Conservation (phyloP, 2,888 invertebrate genomes). For the Notodonta ziczac region DNA sequence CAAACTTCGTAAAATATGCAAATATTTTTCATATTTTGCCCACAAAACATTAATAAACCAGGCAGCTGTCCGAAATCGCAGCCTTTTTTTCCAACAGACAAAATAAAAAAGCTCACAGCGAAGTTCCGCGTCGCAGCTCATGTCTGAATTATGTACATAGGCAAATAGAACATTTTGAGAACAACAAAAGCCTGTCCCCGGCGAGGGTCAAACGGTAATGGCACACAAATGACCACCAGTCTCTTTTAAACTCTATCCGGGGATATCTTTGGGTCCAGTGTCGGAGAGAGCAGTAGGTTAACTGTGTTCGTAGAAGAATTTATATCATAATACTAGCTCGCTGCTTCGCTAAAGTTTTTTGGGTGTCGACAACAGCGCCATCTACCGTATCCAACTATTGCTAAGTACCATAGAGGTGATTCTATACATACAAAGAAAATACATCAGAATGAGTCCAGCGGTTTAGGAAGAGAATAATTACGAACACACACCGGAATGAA, state of each 20-base stretch:
- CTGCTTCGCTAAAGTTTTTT: too few relatives aligned
- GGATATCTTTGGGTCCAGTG: neutral
- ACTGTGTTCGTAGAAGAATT: neutral
- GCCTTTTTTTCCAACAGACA: neutral
- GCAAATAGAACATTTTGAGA: slow-evolving; percentile 26
- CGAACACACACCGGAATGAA: too few relatives aligned
- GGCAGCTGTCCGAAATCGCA: neutral
- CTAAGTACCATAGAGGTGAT: too few relatives aligned
- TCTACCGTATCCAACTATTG: too few relatives aligned
- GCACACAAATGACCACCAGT: slow-evolving; percentile 22
- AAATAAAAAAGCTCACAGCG: slow-evolving; percentile 10
- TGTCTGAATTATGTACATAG: slow-evolving; percentile 39
- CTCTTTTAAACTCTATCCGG: slow-evolving; percentile 21
- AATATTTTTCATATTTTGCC: too few relatives aligned
- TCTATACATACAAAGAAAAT: too few relatives aligned
- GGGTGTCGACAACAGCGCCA: too few relatives aligned
- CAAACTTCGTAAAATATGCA: too few relatives aligned
- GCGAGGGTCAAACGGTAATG: slow-evolving; percentile 34
- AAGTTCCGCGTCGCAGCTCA: slow-evolving; percentile 19
- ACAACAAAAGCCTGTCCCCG: slow-evolving; percentile 13
- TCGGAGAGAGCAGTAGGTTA: neutral
- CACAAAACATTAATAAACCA: neutral
- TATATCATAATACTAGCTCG: too few relatives aligned
- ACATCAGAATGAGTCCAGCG: too few relatives aligned
- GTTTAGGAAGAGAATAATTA: too few relatives aligned